Conservation (phyloP, 2,888 invertebrate genomes). For the Hypsopygia costalis region DNA sequence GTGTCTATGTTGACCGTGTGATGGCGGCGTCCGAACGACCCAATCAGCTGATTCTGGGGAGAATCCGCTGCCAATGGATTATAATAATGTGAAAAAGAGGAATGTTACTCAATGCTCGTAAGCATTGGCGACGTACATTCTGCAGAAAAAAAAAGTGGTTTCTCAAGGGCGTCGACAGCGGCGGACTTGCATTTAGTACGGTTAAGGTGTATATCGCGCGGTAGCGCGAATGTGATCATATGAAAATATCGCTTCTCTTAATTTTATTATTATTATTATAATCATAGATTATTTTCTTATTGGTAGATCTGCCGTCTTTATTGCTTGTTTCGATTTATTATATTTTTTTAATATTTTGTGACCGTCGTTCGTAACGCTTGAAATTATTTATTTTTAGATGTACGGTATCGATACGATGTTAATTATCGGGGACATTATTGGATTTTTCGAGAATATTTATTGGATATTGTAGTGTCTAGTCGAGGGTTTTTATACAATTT, state of each 20-base stretch:
- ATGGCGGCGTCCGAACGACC: slow-evolving; percentile 66
- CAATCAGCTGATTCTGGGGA: slow-evolving; percentile 58
- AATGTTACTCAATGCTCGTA: slow-evolving; percentile 61
- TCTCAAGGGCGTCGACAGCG: slow-evolving; percentile 35
- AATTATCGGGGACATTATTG: slow-evolving; percentile 35
- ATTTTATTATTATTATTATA: slow-evolving; percentile 38
- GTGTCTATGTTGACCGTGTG: slow-evolving; percentile 22
- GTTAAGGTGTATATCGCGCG: slow-evolving; percentile 52
- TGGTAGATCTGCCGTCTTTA: slow-evolving; percentile 62
- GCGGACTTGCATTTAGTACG: slow-evolving; percentile 46
- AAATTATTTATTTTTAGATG: slow-evolving; percentile 67
- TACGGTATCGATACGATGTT: slow-evolving; percentile 38
- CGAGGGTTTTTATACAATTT: slow-evolving; percentile 49
- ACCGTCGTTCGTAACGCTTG: slow-evolving; percentile 51
- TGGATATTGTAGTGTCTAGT: slow-evolving; percentile 70
- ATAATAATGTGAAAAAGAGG: slow-evolving; percentile 41
- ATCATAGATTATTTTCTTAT: slow-evolving; percentile 59
- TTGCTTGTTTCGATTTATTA: slow-evolving; percentile 53
- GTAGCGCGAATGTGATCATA: slow-evolving; percentile 61
- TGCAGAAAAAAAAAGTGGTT: slow-evolving; percentile 40
- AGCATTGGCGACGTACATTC: slow-evolving; percentile 62
- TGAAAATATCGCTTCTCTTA: slow-evolving; percentile 56
- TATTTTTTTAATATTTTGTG: slow-evolving; percentile 46
- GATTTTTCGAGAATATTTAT: slow-evolving; percentile 55
- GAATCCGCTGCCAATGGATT: slow-evolving; percentile 62